Conservation (phyloP, 2,113 vertebrate genomes). For the Gymnogyps californianus region DNA sequence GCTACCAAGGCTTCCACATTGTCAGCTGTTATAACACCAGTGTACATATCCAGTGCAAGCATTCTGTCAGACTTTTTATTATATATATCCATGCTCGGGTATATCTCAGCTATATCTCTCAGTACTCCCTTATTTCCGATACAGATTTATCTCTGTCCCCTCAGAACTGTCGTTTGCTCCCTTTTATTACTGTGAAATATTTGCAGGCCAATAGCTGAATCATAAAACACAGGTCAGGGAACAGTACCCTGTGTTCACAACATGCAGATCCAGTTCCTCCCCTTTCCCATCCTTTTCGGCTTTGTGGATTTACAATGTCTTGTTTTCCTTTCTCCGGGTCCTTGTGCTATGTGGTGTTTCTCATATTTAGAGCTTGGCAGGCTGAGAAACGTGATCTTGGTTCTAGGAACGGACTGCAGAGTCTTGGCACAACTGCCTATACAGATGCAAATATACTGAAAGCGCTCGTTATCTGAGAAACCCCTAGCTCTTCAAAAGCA, state of each 20-base stretch:
- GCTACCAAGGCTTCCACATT: neutral
- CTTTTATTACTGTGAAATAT: constrained; percentile 8
- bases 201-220: neutral
- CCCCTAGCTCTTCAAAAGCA: neutral
- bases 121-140: neutral
- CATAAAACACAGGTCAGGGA: neutral
- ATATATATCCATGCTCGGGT: neutral
- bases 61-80: constrained; percentile 3
- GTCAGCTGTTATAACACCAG: neutral
- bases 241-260: neutral
- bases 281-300: neutral
- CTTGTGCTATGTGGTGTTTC: neutral
- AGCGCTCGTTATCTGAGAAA: neutral
- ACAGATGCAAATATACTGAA: neutral
- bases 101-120: neutral
- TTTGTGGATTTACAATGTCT: neutral
- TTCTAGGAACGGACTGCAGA: neutral
- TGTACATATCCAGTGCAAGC: neutral
- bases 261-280: neutral
- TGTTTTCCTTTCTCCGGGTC: neutral
- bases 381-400: neutral
- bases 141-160: constrained; percentile 11
- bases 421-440: neutral
- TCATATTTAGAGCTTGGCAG: neutral
- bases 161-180: neutral